Percentiles rank a stretch among this genome's conserved stretches.
These are phyloP conservation scores for Paguma larvata DNA, from an alignment of 2,797 vertebrate species.

Conservation along the genomic window DNA sequence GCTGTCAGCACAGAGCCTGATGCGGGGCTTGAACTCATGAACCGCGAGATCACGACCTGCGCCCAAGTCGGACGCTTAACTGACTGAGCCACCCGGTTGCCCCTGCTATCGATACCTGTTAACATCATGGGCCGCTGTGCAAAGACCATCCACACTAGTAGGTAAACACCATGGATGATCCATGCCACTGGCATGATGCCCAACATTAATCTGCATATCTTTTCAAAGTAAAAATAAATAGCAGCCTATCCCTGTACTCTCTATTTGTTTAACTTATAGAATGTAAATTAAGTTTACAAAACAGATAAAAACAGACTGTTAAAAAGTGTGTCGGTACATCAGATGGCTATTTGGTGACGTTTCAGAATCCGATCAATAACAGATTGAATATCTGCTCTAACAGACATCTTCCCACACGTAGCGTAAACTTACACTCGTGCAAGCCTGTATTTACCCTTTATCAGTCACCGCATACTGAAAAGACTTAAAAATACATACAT, in stretches of 20 bases:
- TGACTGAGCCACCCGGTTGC: no score
- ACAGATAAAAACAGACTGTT: background rate
- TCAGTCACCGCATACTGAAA: background rate
- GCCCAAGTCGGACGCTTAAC: no score
- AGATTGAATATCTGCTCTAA: background rate
- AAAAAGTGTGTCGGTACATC: slow-evolving; percentile 26
- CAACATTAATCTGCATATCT: background rate
- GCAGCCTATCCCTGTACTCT: background rate
- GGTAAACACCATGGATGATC: background rate
- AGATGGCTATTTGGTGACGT: slow-evolving; percentile 40
- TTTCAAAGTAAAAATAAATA: slow-evolving; percentile 12
- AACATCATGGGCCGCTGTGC: background rate
- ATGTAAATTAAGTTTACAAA: background rate
- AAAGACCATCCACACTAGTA: background rate
- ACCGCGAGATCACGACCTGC: no score
- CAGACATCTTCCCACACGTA: background rate
- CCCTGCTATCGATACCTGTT: background rate
- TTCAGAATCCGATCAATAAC: background rate
- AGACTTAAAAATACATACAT: background rate
- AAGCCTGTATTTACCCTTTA: slow-evolving; percentile 16
- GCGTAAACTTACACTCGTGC: background rate
- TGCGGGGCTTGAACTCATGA: no score
- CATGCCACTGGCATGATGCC: background rate
- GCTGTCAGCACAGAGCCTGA: no score
- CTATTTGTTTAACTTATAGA: background rate